Percentiles rank a stretch among this genome's conserved stretches.
Conservation (phyloP, 2,113 vertebrate species). For the Oreotrochilus melanogaster region DNA sequence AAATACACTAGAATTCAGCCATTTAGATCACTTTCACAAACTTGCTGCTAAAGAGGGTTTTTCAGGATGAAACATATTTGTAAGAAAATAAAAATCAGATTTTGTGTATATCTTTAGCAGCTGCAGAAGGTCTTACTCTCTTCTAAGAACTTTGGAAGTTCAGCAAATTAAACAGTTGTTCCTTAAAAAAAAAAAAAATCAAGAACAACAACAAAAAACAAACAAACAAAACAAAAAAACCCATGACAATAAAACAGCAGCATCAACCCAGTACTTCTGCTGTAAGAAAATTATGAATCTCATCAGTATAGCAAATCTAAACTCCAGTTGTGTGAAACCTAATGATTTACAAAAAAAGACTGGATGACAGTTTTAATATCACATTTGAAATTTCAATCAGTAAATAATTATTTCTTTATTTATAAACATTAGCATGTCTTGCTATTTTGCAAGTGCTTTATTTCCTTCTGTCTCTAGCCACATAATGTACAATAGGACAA, state of each 20-base stretch:
- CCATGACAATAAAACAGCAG: background rate
- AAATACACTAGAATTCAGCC: background rate
- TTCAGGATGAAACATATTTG: background rate
- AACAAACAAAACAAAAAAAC: background rate
- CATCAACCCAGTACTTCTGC: background rate
- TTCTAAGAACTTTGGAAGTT: background rate
- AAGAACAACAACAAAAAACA: background rate
- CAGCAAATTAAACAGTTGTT: background rate
- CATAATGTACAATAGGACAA: background rate
- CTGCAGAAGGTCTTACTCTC: background rate
- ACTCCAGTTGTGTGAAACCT: background rate
- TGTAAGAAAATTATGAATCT: background rate
- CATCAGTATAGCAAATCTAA: background rate
- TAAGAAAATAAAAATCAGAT: background rate
- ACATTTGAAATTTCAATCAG: background rate
- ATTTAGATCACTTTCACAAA: background rate
- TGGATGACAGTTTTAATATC: background rate
- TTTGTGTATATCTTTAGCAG: background rate
- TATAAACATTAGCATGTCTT: background rate
- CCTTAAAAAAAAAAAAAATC: background rate
- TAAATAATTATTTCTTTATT: background rate
- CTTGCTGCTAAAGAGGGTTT: background rate
- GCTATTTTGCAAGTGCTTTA: background rate
- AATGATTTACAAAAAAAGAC: background rate
- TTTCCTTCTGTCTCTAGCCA: background rate